Conservation (phyloP, 2,888 invertebrate species). For the Pachydiplax longipennis region DNA sequence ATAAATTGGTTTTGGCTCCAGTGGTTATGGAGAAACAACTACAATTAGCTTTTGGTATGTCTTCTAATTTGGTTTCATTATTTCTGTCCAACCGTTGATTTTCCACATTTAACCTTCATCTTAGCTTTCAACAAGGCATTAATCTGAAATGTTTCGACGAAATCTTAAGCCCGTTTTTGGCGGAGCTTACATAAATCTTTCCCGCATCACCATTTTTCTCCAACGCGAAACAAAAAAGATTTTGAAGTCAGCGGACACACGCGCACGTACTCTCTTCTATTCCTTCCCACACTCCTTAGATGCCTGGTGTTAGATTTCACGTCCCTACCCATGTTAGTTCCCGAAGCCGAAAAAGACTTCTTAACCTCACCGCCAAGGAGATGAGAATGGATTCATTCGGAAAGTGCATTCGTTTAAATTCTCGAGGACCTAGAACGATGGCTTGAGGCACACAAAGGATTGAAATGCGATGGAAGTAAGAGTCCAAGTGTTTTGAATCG, state of each 20-base stretch:
- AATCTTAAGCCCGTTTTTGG: background rate
- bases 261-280: background rate
- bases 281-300: background rate
- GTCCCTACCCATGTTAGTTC: background rate
- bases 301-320: conserved; percentile 17
- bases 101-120: background rate
- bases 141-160: background rate
- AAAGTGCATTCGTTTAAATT: background rate
- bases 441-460: background rate
- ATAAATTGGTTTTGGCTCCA: too few species aligned
- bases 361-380: background rate
- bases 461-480: background rate
- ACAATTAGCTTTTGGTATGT: background rate
- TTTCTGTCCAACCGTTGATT: background rate
- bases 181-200: background rate
- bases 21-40: too few species aligned
- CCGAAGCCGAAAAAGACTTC: background rate
- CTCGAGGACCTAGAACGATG: background rate
- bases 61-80: background rate
- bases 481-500: background rate
- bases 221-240: background rate
- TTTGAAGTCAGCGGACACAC: background rate
- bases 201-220: background rate
- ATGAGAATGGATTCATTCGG: background rate
- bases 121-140: background rate